phyloP scores from a whole-genome alignment of 2,113 vertebrate species.

The Turnix velox region DNA sequence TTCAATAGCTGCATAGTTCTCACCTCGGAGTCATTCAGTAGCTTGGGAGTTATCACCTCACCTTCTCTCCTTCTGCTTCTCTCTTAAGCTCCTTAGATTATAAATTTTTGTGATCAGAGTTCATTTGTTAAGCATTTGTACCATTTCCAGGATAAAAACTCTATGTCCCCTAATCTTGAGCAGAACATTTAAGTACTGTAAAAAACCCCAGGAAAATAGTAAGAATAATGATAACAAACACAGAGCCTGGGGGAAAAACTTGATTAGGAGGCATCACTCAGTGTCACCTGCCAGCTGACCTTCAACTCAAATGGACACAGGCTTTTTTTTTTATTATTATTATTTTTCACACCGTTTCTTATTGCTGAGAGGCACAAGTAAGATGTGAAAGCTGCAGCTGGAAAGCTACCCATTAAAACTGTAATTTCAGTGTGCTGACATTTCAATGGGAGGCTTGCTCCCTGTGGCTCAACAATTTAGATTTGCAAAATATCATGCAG shows the following conservation, averaged over 20 bases:
- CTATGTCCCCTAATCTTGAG: background rate
- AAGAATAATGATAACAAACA: background rate
- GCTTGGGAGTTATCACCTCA: background rate
- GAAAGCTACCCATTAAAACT: constrained; percentile 4
- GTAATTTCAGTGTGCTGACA: background rate
- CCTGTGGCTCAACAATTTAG: background rate
- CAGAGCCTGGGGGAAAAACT: background rate
- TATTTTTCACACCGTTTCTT: background rate
- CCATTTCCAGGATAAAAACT: background rate
- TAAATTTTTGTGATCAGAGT: background rate
- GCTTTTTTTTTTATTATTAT: background rate
- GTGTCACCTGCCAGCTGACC: background rate
- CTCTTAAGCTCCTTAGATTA: background rate
- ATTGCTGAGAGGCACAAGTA: background rate
- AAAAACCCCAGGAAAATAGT: background rate
- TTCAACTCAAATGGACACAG: background rate
- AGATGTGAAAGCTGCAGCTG: background rate
- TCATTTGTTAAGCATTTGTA: background rate
- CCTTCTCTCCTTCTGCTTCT: background rate
- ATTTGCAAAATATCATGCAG: background rate
- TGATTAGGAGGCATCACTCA: background rate
- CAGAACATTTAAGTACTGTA: background rate
- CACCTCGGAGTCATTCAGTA: background rate
- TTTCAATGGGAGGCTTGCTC: background rate
- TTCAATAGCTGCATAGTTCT: background rate